Evolutionary conservation across 2,113 vertebrate species (phyloP), one percentile per base, ranked within the genome.

Genomic region (Todiramphus chloris): DNA sequence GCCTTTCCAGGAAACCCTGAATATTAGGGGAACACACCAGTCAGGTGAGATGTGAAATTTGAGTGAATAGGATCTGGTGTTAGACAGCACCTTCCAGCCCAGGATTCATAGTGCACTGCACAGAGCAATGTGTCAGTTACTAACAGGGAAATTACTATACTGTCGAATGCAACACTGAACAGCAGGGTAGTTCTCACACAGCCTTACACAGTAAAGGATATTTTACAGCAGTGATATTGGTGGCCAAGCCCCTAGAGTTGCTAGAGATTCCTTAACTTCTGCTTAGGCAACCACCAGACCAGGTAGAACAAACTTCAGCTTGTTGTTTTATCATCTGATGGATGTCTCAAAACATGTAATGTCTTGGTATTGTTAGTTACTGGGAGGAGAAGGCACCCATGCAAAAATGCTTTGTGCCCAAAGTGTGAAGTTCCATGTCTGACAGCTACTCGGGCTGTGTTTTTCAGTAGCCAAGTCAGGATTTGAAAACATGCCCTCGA

Each of bases 11-110:
- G 93, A 92, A 92, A 78, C 23, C 37, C 23, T 80, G 76, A 60
- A 44, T 70, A 10, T 69, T 68, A 35, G 73, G 66, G 74, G 62
- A 83, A 83, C 66, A 93, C 69, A 82, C 35, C 63, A 59, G 39
- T 78, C 48, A 75, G 83, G 92, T 92, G 85, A 95, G 88, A 60
- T 96, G 85, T 90, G 92, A 97, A 93, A 69, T 83, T 59, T 3
- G 5, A 20, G 31, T 92, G 85, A 96, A 92, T 90, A 73, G 44
- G 37, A 89, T 92, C 58, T 83, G 79, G 76, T 96, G 91, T 96
- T 95, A 88, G 58, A 24, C 41, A 77, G 62, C 7, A 4, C 27
- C 30, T 85, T 91, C 87, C 72, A 83, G 48, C 39, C 62, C 62
- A 75, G 69, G 66, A 82, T 93, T 84, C 89, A 48, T n/a, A 87